Evolutionary conservation across 30 jellyfish, hydroid and myxozoan species (phyloP), one percentile per base, ranked within the genome.

Genomic region (Calvadosia cruxmelitensis): DNA sequence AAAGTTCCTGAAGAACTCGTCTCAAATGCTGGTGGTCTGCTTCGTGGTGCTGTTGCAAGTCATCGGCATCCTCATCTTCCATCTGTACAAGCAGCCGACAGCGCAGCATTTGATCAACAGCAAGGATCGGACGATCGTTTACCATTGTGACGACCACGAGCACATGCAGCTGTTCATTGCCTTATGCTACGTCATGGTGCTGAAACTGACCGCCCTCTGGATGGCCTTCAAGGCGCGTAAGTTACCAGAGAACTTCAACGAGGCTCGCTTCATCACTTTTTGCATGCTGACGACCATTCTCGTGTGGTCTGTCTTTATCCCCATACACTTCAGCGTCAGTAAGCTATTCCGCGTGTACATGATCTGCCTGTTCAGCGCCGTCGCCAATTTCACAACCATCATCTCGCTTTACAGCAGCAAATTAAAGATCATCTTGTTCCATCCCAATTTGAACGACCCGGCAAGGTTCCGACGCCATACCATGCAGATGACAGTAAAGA

Each of bases 151-250:
- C 64, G 70, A 68, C 15, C 51, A 68, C 32, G 42, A 62, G 28
- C 67, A 67, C 49, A 49, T 27, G 2, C 61, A 74, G 25, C 49
- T 78, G 53, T 84, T 80, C 50, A 64, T 78, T 31, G 50, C 52
- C 36, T 75, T 33, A 2, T 24, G 78, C 27, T 84, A 77, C 57
- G 68, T 61, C 28, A 29, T 77, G 42, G 31, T 73, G 29, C 70
- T 84, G 61, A 68, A 77, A 27, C 66, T 84, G 20, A 77, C 64
- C 23, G 31, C 82, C 61, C 83, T 79, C 42, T 77, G 31, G 49
- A 77, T 77, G 89, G 95, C 95, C 15, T 84, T 84, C 64, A 74
- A 85, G 31, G 93, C 95, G 27, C 83, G 95, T 10, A 84, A 84
- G 52, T 61, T 84, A 25, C 95, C 95, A 3, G 84, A 77, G 36